Conservation (phyloP, 2,113 vertebrate species). For the Seriola aureovittata region DNA sequence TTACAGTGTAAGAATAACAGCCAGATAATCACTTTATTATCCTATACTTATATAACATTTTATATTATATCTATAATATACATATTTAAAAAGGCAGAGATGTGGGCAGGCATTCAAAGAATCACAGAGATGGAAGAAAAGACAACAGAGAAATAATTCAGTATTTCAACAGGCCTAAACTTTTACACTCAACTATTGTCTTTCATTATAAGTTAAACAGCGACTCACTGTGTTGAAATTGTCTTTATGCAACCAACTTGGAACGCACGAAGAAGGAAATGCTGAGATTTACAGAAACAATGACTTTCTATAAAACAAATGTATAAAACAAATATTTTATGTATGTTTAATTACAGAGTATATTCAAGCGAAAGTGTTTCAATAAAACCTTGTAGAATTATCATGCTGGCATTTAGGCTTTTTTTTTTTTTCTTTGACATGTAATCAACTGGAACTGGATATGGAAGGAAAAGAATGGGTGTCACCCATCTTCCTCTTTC, state of each 20-base stretch:
- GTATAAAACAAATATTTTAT: background rate
- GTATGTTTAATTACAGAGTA: background rate
- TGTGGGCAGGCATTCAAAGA: background rate
- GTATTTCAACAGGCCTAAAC: background rate
- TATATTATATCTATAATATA: background rate
- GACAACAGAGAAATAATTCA: background rate
- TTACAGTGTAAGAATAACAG: background rate
- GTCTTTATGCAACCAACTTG: background rate
- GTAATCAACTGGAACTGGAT: background rate
- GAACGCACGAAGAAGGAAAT: background rate
- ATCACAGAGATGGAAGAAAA: background rate
- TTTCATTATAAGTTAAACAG: slow-evolving; percentile 14
- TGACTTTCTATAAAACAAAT: background rate
- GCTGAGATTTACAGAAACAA: background rate
- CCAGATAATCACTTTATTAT: background rate
- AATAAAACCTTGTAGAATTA: slow-evolving; percentile 36
- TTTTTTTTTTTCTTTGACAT: background rate
- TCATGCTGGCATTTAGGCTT: background rate
- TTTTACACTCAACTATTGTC: background rate
- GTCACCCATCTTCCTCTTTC: slow-evolving; percentile 50
- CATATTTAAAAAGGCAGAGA: background rate
- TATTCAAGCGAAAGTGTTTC: slow-evolving; percentile 12
- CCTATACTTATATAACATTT: background rate
- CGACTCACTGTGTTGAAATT: slow-evolving; percentile 14
- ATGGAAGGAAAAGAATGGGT: background rate